These are phyloP conservation scores for Cacoxenus indagator DNA, from an alignment of 2,888 invertebrate genomes.

Conservation along the genomic window DNA sequence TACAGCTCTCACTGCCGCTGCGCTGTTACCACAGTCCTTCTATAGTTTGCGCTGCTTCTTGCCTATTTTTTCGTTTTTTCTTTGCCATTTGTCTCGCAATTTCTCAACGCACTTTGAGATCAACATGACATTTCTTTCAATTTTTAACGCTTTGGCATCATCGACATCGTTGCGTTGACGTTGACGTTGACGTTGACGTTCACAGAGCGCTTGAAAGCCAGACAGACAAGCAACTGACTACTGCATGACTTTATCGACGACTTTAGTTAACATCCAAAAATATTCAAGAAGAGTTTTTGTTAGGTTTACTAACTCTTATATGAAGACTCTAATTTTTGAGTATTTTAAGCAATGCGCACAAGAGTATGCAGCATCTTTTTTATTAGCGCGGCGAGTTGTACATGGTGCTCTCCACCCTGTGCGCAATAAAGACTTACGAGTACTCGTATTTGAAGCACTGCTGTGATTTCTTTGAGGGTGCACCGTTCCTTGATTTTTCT, in stretches of 20 bases:
- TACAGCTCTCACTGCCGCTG: too few species aligned
- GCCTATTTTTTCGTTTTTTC: neutral
- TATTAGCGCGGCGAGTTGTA: too few species aligned
- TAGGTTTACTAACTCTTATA: neutral
- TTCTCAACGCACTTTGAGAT: constrained; percentile 4
- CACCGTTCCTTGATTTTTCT: neutral
- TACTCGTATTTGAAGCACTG: neutral
- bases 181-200: constrained; percentile 7
- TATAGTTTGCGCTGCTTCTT: neutral
- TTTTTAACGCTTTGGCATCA: constrained; percentile 15
- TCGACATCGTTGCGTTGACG: constrained; percentile 5
- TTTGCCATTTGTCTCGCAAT: neutral
- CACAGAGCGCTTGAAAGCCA: neutral
- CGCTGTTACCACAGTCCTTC: neutral
- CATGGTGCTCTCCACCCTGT: neutral
- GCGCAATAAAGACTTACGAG: neutral
- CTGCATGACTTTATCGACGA: too few species aligned
- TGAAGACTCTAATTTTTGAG: neutral
- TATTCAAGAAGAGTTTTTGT: too few species aligned
- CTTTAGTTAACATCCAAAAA: too few species aligned
- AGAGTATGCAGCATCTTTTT: constrained; percentile 3
- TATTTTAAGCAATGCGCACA: constrained; percentile 5
- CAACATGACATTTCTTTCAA: constrained; percentile 22
- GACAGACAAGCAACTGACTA: neutral
- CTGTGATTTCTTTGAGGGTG: constrained; percentile 6